A percentile compares a stretch with the other conserved stretches of the same genome.
These are phyloP conservation scores for Syrmaticus mikado DNA, from an alignment of 2,113 vertebrate genomes.

Conservation along the genomic window DNA sequence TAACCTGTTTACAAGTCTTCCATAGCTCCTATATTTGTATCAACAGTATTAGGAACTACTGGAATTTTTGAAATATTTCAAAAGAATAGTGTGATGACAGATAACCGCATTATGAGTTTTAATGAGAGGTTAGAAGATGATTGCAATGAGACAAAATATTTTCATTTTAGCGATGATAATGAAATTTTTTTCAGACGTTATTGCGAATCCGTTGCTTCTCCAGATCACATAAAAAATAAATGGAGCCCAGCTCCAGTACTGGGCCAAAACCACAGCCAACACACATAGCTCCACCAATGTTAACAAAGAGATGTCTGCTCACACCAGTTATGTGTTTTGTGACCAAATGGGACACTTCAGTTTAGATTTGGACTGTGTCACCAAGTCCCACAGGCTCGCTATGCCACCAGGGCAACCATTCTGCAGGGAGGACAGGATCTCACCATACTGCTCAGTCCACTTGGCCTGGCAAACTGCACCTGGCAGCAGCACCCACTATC, in stretches of 20 bases:
- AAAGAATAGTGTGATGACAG: neutral
- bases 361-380: neutral
- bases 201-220: neutral
- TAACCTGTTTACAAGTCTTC: neutral
- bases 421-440: constrained; percentile 24
- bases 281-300: neutral
- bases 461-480: neutral
- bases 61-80: constrained; percentile 15
- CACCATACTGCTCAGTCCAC: neutral
- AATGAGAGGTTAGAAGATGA: neutral
- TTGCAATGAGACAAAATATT: constrained; percentile 7
- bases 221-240: neutral
- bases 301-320: neutral
- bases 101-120: neutral
- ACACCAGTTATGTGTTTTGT: neutral
- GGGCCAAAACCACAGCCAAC: neutral
- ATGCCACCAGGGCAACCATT: neutral
- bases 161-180: neutral
- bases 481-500: neutral
- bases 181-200: neutral
- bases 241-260: neutral
- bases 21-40: neutral
- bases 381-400: neutral
- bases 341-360: neutral
- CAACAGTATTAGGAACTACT: neutral